Evolutionary conservation across 2,888 invertebrate genomes (phyloP).

Genomic region (Periphyllus acericola): DNA sequence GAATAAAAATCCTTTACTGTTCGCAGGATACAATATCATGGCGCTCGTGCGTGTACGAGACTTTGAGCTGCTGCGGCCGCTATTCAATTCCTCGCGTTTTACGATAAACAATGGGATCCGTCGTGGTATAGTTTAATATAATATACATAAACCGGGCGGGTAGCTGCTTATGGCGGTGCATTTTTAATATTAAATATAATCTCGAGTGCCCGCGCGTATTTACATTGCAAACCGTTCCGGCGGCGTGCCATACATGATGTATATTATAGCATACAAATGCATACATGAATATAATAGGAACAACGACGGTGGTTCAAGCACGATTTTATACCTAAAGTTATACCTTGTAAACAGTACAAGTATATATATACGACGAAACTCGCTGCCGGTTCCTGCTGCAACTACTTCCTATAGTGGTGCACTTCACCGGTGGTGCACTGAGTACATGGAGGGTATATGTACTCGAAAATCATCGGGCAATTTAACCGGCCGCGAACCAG

Average conservation of each 20-base stretch:
- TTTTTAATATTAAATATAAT: conserved; percentile 18
- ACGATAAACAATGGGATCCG: conserved; percentile 16
- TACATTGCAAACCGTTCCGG: neutral
- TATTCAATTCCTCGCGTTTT: neutral
- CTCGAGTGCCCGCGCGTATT: conserved; percentile 9
- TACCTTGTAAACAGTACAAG: neutral
- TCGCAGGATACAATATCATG: neutral
- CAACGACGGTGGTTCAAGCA: neutral
- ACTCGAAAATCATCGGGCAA: too few species aligned
- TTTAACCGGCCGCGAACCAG: too few species aligned
- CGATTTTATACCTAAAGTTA: neutral
- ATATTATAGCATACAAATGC: neutral
- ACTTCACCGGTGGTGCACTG: too few species aligned
- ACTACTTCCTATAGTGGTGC: neutral
- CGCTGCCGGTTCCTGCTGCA: neutral
- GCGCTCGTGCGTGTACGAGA: neutral
- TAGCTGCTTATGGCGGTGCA: neutral
- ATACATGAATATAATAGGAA: neutral
- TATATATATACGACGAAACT: neutral
- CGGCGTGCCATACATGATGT: neutral
- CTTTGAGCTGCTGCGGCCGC: neutral
- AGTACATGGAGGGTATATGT: too few species aligned
- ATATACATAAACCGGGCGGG: neutral
- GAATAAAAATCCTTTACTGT: neutral
- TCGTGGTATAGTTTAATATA: neutral